phyloP scores from a whole-genome alignment of 2,797 vertebrate genomes.

The Eulemur rubriventer region DNA sequence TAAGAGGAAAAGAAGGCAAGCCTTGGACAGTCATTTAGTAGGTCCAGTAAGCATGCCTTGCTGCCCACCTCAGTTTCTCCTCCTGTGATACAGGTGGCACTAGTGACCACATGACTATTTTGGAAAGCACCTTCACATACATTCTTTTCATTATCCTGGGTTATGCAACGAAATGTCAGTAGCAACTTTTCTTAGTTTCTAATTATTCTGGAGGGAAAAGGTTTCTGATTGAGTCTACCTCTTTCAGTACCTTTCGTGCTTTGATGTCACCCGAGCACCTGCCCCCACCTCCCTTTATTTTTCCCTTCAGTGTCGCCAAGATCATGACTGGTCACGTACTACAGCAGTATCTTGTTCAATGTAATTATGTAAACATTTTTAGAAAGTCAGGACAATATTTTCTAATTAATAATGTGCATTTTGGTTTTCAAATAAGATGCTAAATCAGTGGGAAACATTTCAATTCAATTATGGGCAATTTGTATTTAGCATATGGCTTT shows the following conservation, averaged over 20 bases:
- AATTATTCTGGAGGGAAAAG: not conserved
- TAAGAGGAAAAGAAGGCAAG: not conserved
- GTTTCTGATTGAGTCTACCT: not conserved
- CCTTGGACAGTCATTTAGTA: not conserved
- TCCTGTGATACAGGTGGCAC: not conserved
- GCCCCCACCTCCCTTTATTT: not conserved
- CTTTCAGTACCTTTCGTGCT: not conserved
- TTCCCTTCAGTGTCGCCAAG: not conserved
- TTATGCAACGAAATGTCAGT: not conserved
- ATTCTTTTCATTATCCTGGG: not conserved
- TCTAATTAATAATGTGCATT: not conserved
- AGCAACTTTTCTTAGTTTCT: not conserved
- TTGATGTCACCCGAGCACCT: not conserved
- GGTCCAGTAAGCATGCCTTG: not conserved
- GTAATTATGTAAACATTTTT: not conserved
- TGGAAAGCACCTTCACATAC: not conserved
- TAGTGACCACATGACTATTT: not conserved
- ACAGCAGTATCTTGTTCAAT: not conserved
- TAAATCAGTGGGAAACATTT: not conserved
- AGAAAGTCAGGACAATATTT: conserved; percentile 3
- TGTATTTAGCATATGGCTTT: not conserved
- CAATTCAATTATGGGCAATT: not conserved
- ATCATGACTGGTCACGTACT: not conserved
- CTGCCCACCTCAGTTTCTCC: not conserved
- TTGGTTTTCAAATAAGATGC: not conserved